A percentile compares a stretch with the other conserved stretches of the same genome.
These are phyloP conservation scores for Myiozetetes cayanensis DNA, from an alignment of 2,113 vertebrate species.

Conservation along the genomic window DNA sequence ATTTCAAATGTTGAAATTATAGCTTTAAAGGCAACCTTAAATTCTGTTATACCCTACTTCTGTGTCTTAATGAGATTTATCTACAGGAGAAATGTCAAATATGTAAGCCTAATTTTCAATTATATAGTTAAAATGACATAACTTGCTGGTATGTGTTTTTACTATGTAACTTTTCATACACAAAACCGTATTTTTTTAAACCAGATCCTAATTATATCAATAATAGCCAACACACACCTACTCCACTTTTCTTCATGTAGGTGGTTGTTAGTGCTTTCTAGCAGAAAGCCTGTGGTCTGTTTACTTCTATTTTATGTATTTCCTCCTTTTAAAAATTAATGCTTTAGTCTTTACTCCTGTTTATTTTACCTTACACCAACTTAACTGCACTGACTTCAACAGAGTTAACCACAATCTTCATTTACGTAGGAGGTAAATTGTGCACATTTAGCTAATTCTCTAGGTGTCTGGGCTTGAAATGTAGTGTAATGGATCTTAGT, in stretches of 20 bases:
- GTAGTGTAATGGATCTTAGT: conserved; percentile 51
- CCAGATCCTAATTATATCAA: not conserved
- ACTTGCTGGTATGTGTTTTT: not conserved
- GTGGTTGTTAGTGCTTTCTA: conserved; percentile 9
- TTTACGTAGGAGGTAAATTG: conserved; percentile 34
- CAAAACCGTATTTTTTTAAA: not conserved
- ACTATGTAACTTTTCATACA: not conserved
- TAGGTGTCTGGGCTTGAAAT: conserved; percentile 49
- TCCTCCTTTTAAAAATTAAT: not conserved
- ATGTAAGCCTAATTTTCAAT: not conserved
- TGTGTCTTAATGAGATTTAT: not conserved
- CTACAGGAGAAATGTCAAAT: not conserved
- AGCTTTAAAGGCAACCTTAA: not conserved
- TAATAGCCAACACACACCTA: conserved; percentile 34
- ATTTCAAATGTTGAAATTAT: not conserved
- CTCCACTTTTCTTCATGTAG: conserved; percentile 21
- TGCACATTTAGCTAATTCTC: conserved; percentile 59
- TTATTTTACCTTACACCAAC: not conserved
- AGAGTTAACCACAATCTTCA: conserved; percentile 33
- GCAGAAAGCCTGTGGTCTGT: conserved; percentile 14
- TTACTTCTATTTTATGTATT: not conserved
- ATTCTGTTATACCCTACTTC: not conserved
- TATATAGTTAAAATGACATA: not conserved
- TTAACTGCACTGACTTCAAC: not conserved
- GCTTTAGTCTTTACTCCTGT: not conserved